Conservation (phyloP, 1,140 invertebrate species). For the Drosophila nikananu region DNA sequence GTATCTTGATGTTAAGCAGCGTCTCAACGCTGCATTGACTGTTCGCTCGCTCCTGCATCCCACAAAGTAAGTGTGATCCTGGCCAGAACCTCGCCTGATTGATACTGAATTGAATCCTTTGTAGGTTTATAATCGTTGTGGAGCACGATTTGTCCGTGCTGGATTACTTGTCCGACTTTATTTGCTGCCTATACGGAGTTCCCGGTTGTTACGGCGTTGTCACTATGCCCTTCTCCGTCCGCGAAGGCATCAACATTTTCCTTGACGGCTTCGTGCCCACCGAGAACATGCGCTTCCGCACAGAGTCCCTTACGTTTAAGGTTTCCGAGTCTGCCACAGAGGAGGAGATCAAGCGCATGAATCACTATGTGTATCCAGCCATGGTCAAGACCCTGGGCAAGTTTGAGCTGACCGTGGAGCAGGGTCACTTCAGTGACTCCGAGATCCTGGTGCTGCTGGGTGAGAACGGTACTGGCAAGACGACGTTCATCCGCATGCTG, state of each 20-base stretch:
- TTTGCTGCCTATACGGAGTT: slow-evolving; percentile 99
- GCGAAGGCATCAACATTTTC: slow-evolving; percentile 99
- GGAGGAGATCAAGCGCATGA: slow-evolving; percentile 97
- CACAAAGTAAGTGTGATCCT: slow-evolving; percentile 89
- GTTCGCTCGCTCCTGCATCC: slow-evolving; percentile 96
- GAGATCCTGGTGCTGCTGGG: slow-evolving; percentile 99
- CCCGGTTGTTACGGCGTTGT: slow-evolving; percentile 99
- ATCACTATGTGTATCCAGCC: slow-evolving; percentile 97
- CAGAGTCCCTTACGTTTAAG: slow-evolving; percentile 98
- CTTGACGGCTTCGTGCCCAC: slow-evolving; percentile 99
- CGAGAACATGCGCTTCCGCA: slow-evolving; percentile 99
- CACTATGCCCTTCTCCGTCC: slow-evolving; percentile 99
- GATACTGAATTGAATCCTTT: background rate
- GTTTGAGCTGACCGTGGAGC: slow-evolving; percentile 93
- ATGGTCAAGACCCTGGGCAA: slow-evolving; percentile 94
- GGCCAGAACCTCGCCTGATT: background rate
- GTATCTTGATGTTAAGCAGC: slow-evolving; percentile 99
- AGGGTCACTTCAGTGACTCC: slow-evolving; percentile 99
- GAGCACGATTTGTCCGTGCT: slow-evolving; percentile 99
- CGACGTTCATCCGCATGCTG: slow-evolving; percentile 99
- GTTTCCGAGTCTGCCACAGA: slow-evolving; percentile 98
- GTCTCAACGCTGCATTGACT: slow-evolving; percentile 97
- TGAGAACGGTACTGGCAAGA: slow-evolving; percentile 99
- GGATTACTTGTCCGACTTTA: slow-evolving; percentile 99
- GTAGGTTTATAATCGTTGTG: slow-evolving; percentile 98